Conservation (phyloP, 1,140 invertebrate genomes). For the Uloborus diversus region DNA sequence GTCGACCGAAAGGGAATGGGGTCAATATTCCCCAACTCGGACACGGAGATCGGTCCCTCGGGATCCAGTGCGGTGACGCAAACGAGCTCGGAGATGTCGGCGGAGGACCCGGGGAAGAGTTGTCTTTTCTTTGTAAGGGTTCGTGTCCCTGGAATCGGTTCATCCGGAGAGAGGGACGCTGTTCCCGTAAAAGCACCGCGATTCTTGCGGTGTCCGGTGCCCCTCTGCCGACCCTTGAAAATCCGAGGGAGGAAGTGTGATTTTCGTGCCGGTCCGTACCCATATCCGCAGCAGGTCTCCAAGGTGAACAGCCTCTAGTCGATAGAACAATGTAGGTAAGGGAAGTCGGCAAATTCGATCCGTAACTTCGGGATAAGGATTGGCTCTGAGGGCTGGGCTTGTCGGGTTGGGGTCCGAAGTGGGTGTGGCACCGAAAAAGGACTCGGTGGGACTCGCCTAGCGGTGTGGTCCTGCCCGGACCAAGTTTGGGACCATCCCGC, state of each 20-base stretch:
- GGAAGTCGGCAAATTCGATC: constrained; percentile 68
- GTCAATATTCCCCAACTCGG: constrained; percentile 70
- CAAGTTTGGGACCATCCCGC: not conserved
- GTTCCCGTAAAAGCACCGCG: constrained; percentile 60
- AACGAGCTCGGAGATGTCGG: constrained; percentile 37
- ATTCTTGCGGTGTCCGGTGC: constrained; percentile 66
- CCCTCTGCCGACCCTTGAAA: constrained; percentile 17
- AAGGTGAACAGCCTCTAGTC: constrained; percentile 69
- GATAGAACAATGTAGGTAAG: constrained; percentile 70
- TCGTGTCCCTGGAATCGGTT: no score
- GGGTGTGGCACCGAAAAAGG: constrained; percentile 58
- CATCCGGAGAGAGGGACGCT: no score
- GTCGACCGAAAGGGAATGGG: constrained; percentile 65
- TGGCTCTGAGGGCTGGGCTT: constrained; percentile 78
- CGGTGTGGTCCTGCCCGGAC: not conserved
- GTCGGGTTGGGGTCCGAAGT: constrained; percentile 69
- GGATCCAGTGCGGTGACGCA: constrained; percentile 48
- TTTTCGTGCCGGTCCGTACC: constrained; percentile 59
- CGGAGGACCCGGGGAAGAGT: constrained; percentile 36
- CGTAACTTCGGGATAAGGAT: constrained; percentile 69
- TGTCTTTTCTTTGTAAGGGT: constrained; percentile 22
- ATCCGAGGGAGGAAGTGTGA: constrained; percentile 66
- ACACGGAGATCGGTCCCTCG: constrained; percentile 62
- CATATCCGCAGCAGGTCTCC: constrained; percentile 68
- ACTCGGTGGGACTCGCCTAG: not conserved